These are phyloP conservation scores for Spisula subtruncata DNA, from an alignment of 2,888 invertebrate genomes.

Conservation along the genomic window DNA sequence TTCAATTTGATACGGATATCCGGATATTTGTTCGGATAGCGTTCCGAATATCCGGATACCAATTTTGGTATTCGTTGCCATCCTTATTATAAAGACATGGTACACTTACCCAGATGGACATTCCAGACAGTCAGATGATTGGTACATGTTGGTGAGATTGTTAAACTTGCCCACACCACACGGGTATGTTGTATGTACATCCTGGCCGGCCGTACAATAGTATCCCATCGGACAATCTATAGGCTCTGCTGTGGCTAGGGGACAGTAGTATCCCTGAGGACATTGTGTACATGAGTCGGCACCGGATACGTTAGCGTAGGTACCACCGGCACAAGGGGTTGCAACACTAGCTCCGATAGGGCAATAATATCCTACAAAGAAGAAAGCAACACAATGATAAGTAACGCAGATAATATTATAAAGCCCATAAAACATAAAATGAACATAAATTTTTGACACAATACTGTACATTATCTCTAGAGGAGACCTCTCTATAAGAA, in stretches of 20 bases:
- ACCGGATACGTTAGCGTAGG: slow-evolving; percentile 79
- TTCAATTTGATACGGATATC: too few relatives aligned
- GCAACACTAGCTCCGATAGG: slow-evolving; percentile 78
- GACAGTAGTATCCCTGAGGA: slow-evolving; percentile 84
- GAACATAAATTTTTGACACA: too few relatives aligned
- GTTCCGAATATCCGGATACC: too few relatives aligned
- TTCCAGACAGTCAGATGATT: slow-evolving; percentile 76
- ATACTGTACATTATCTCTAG: too few relatives aligned
- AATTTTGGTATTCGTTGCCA: too few relatives aligned
- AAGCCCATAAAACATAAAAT: too few relatives aligned
- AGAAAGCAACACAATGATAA: too few relatives aligned
- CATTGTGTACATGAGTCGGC: slow-evolving; percentile 79
- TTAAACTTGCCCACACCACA: slow-evolving; percentile 85
- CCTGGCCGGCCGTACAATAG: slow-evolving; percentile 78
- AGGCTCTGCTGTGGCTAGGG: slow-evolving; percentile 82
- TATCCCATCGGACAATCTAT: slow-evolving; percentile 84
- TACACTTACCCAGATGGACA: slow-evolving; percentile 85
- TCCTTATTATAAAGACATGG: background rate
- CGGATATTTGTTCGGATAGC: too few relatives aligned
- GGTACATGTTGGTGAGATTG: slow-evolving; percentile 82
- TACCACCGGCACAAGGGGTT: slow-evolving; percentile 80
- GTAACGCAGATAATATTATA: too few relatives aligned
- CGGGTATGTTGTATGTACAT: slow-evolving; percentile 71
- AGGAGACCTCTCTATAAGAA: too few relatives aligned
- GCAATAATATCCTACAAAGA: slow-evolving; percentile 83